Evolutionary conservation across 2,888 invertebrate species (phyloP).

Genomic region (Pollenia labialis): DNA sequence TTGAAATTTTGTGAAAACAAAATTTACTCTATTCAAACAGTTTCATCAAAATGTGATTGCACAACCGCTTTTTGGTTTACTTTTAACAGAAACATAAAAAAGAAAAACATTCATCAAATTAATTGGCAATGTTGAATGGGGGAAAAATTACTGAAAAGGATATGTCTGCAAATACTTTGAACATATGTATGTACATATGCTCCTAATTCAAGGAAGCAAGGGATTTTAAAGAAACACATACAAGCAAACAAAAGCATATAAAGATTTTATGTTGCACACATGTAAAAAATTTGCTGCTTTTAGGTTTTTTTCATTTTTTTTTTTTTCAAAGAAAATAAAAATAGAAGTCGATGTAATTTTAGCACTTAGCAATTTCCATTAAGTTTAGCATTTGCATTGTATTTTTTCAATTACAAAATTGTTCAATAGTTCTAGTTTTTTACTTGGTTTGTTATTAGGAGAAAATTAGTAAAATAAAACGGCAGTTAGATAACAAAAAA

Average conservation of each 20-base stretch:
- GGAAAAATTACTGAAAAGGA: not conserved
- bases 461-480: not conserved
- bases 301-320: not conserved
- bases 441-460: not conserved
- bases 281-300: constrained; percentile 2
- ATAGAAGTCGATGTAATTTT: constrained; percentile 28
- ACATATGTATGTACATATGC: not conserved
- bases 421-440: not conserved
- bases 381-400: constrained; percentile 19
- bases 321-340: no score
- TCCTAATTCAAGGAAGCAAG: not conserved
- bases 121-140: constrained; percentile 56
- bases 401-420: constrained; percentile 14
- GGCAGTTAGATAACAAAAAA: not conserved
- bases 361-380: constrained; percentile 53
- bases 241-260: not conserved
- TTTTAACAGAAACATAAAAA: not conserved
- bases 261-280: not conserved
- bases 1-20: not conserved
- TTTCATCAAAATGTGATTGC: constrained; percentile 1
- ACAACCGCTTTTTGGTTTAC: not conserved
- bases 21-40: constrained; percentile 14
- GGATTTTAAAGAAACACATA: not conserved
- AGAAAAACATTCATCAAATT: constrained; percentile 57
- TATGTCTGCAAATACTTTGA: constrained; percentile 2